phyloP scores from a whole-genome alignment of 2,113 vertebrate genomes.

The Sardina pilchardus region DNA sequence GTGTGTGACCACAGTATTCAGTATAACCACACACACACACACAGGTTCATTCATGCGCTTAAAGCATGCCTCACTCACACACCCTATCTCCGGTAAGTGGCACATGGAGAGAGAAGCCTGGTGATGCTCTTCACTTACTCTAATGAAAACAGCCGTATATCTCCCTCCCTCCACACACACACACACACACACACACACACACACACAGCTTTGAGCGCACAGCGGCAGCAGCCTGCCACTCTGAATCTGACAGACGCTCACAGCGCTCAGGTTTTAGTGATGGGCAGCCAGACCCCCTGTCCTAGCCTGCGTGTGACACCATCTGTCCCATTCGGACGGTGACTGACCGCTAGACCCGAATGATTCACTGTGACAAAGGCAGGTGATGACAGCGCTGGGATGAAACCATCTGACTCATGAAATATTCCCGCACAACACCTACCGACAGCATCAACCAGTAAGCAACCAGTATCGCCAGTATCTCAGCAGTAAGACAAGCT shows the following conservation, averaged over 20 bases:
- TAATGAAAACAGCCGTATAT: slow-evolving; percentile 50
- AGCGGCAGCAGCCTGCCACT: neutral
- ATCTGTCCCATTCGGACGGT: neutral
- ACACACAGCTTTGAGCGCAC: slow-evolving; percentile 21
- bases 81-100: slow-evolving; percentile 18
- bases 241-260: neutral
- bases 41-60: neutral
- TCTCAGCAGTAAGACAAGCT: too few species aligned
- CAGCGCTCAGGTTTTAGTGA: neutral
- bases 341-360: neutral
- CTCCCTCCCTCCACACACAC: slow-evolving; percentile 12
- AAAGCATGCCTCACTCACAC: neutral
- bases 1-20: too few species aligned
- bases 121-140: slow-evolving; percentile 47
- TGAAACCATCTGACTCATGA: neutral
- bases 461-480: too few species aligned
- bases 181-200: slow-evolving; percentile 13
- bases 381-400: neutral
- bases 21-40: neutral
- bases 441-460: neutral
- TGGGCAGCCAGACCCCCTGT: neutral
- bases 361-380: neutral
- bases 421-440: neutral
- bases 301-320: neutral
- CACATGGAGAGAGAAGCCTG: slow-evolving; percentile 28